Evolutionary conservation across 37 sponge, comb jelly and placozoan species (phyloP).

Genomic region (Spongia lamella): DNA sequence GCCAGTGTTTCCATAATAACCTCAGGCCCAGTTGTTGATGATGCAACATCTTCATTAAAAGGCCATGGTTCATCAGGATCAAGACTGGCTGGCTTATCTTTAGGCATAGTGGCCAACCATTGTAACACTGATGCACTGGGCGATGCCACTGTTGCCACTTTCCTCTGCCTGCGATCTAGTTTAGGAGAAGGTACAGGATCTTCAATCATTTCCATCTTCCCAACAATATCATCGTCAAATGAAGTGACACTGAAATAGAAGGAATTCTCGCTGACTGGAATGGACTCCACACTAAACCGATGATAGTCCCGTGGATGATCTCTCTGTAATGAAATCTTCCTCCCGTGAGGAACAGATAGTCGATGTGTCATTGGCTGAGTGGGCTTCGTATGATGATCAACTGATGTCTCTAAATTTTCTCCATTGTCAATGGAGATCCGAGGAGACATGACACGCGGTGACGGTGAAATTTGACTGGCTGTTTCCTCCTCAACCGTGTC

Average conservation of each 20-base stretch:
- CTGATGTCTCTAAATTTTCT: neutral
- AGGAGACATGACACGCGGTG: conserved; percentile 68
- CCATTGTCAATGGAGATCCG: conserved; percentile 62
- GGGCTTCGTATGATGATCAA: neutral
- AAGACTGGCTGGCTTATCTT: too few species aligned
- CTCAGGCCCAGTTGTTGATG: too few species aligned
- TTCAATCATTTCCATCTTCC: conserved; percentile 23
- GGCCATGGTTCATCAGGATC: too few species aligned
- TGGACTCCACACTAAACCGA: neutral
- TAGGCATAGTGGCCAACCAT: too few species aligned
- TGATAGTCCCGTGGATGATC: neutral
- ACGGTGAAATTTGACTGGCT: conserved; percentile 78
- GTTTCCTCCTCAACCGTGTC: conserved; percentile 81
- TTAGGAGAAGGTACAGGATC: too few species aligned
- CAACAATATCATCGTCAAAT: conserved; percentile 60
- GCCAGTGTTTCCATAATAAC: too few species aligned
- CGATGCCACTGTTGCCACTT: too few species aligned
- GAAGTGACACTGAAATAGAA: conserved; percentile 79
- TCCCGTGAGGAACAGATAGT: conserved; percentile 4
- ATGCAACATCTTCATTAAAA: too few species aligned
- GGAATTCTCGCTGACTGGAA: neutral
- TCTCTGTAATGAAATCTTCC: conserved; percentile 2
- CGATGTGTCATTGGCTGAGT: neutral
- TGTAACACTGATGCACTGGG: too few species aligned
- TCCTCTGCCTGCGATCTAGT: too few species aligned